Evolutionary conservation across 2,797 vertebrate genomes (phyloP).

Genomic region (Gephyroberyx darwinii): DNA sequence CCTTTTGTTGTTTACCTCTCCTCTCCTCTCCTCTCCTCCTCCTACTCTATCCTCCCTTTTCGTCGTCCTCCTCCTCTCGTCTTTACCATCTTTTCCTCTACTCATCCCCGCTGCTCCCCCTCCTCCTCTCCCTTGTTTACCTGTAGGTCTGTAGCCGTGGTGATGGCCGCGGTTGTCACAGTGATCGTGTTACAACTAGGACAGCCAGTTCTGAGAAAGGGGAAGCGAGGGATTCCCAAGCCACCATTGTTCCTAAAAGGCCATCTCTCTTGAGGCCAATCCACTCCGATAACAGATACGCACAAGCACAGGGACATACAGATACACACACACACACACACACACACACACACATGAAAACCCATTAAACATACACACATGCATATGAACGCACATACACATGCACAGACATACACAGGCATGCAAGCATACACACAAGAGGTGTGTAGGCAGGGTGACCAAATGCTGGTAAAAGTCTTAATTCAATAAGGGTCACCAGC

Average conservation of each 20-base stretch:
- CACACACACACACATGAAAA: slow-evolving; percentile 4
- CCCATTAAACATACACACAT: not conserved
- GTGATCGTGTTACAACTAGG: slow-evolving; percentile 74
- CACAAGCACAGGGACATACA: slow-evolving; percentile 14
- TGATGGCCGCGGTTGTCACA: slow-evolving; percentile 64
- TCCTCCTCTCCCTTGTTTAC: slow-evolving; percentile 67
- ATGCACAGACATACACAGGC: not conserved
- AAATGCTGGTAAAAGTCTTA: too few species aligned
- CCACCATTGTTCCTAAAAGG: slow-evolving; percentile 73
- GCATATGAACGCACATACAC: not conserved
- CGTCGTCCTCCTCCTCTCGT: not conserved
- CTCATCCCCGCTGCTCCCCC: not conserved
- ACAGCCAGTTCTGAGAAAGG: slow-evolving; percentile 68
- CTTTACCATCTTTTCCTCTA: not conserved
- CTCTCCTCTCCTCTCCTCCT: not conserved
- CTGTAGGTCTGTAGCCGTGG: slow-evolving; percentile 65
- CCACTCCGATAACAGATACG: slow-evolving; percentile 50
- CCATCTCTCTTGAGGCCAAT: slow-evolving; percentile 28
- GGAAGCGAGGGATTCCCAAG: slow-evolving; percentile 73
- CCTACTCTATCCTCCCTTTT: slow-evolving; percentile 10
- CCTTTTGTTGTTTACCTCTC: not conserved
- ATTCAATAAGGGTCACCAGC: too few species aligned
- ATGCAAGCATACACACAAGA: slow-evolving; percentile 2
- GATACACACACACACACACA: slow-evolving; percentile 3
- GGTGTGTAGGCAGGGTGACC: not conserved